Percentiles rank a stretch among this genome's conserved stretches.
Evolutionary conservation across 2,113 vertebrate genomes (phyloP).

Genomic region (Catharus fuscescens): DNA sequence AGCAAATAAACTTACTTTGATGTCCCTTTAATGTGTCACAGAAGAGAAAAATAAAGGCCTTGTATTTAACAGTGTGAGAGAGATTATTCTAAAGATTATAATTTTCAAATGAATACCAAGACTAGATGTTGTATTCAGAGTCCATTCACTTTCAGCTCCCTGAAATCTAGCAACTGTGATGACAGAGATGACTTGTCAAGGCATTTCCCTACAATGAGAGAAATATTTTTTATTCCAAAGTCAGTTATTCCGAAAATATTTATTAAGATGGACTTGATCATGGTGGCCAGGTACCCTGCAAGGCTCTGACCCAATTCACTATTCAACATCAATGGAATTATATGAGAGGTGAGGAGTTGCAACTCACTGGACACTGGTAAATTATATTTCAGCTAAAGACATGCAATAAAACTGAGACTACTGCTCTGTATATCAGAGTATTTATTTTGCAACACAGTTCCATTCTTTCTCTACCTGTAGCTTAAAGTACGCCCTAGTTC

Average conservation of each 20-base stretch:
- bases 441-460: neutral
- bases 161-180: neutral
- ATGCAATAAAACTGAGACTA: neutral
- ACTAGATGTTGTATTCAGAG: neutral
- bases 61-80: neutral
- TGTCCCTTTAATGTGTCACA: conserved; percentile 22
- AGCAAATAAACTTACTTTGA: conserved; percentile 45
- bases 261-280: neutral
- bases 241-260: neutral
- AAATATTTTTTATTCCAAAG: neutral
- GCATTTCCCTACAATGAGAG: neutral
- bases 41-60: neutral
- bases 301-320: neutral
- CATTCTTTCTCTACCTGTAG: neutral
- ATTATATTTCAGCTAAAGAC: neutral
- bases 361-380: neutral
- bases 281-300: neutral
- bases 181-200: neutral
- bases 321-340: neutral
- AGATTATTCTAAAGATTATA: neutral
- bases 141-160: neutral
- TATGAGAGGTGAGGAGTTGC: neutral
- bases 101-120: neutral
- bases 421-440: neutral
- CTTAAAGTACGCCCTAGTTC: neutral